Evolutionary conservation across 1,140 invertebrate genomes (phyloP).

Genomic region (honey bee (Apis mellifera)): DNA sequence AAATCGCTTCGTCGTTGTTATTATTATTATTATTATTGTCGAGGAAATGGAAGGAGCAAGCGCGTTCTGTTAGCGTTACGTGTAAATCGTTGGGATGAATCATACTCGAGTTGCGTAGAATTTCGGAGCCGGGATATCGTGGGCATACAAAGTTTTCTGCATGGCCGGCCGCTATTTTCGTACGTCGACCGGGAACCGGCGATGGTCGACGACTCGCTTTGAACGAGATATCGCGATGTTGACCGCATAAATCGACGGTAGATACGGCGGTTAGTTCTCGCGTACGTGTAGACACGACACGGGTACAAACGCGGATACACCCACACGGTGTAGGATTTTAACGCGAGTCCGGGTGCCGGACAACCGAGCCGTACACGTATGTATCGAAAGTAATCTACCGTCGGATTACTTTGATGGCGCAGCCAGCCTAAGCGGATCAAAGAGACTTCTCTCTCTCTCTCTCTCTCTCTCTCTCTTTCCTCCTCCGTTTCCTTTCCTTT

Average conservation of each 20-base stretch:
- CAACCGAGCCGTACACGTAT: slow-evolving; percentile 34
- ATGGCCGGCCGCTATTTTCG: slow-evolving; percentile 59
- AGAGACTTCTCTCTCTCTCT: slow-evolving; percentile 41
- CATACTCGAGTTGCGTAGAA: slow-evolving; percentile 25
- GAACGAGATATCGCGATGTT: slow-evolving; percentile 63
- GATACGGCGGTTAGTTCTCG: slow-evolving; percentile 51
- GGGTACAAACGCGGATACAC: slow-evolving; percentile 30
- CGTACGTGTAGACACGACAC: slow-evolving; percentile 24
- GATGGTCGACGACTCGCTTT: slow-evolving; percentile 59
- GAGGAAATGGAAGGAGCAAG: background rate
- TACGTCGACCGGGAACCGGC: slow-evolving; percentile 51
- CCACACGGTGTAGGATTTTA: slow-evolving; percentile 36
- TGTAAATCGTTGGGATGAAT: slow-evolving; percentile 29
- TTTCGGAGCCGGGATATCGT: slow-evolving; percentile 32
- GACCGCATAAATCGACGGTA: slow-evolving; percentile 62
- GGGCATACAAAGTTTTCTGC: slow-evolving; percentile 52
- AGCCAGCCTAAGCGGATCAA: slow-evolving; percentile 67
- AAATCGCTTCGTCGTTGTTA: too few relatives aligned
- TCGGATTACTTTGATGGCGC: slow-evolving; percentile 68
- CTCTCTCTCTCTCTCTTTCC: background rate
- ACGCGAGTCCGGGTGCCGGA: slow-evolving; percentile 44
- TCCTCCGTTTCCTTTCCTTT: too few relatives aligned
- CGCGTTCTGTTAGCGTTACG: background rate
- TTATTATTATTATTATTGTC: too few relatives aligned
- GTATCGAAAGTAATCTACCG: slow-evolving; percentile 68